These are phyloP conservation scores for Tenualosa thibaudeaui DNA, from an alignment of 2,797 vertebrate species.

Conservation along the genomic window DNA sequence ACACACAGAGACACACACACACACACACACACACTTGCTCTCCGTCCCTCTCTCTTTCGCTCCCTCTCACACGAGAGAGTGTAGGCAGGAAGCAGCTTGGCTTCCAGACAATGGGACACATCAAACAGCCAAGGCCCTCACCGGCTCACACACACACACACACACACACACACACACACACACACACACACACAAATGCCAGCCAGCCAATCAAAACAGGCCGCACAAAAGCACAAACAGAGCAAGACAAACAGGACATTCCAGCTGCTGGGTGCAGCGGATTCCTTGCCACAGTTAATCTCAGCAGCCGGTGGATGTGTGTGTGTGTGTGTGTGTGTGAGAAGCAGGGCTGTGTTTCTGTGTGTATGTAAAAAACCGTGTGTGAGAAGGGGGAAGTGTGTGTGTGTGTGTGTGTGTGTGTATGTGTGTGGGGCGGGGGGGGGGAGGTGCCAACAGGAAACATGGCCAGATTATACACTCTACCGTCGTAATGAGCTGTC, in stretches of 20 bases:
- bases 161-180: slow-evolving; percentile 45
- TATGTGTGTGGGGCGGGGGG: not conserved
- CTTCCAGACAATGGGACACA: slow-evolving; percentile 80
- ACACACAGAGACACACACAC: slow-evolving; percentile 15
- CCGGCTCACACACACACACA: slow-evolving; percentile 57
- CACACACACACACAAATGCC: slow-evolving; percentile 40
- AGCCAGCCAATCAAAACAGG: slow-evolving; percentile 59
- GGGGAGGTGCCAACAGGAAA: slow-evolving; percentile 43
- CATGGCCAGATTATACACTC: slow-evolving; percentile 41
- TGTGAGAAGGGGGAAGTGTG: slow-evolving; percentile 26
- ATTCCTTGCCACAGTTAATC: slow-evolving; percentile 77
- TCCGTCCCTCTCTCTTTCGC: slow-evolving; percentile 43
- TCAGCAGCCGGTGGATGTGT: slow-evolving; percentile 64
- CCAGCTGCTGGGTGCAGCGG: slow-evolving; percentile 79
- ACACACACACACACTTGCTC: not conserved
- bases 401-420: not conserved
- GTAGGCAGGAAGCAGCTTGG: slow-evolving; percentile 79
- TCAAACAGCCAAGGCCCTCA: slow-evolving; percentile 75
- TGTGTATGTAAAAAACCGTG: not conserved
- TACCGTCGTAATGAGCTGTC: slow-evolving; percentile 1
- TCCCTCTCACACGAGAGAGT: slow-evolving; percentile 64
- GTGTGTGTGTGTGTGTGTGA: slow-evolving; percentile 32
- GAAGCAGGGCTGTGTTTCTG: slow-evolving; percentile 47
- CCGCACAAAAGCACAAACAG: slow-evolving; percentile 59
- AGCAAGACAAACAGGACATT: slow-evolving; percentile 84